A percentile compares a stretch with the other conserved stretches of the same genome.
Conservation (phyloP, 2,797 vertebrate species). For the Ibycter americanus region DNA sequence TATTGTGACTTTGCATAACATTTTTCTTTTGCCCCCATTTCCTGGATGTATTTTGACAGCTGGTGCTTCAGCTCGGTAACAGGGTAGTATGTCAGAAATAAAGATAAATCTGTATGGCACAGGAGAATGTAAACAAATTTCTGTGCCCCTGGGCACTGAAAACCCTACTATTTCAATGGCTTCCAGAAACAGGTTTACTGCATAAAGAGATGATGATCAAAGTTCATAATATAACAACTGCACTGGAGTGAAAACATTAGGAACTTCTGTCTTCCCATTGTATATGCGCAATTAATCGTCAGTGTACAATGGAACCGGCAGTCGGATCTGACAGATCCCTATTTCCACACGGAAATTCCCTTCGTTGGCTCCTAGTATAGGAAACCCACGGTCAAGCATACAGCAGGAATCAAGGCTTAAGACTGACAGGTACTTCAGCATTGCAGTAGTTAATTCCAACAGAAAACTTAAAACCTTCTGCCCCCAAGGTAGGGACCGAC, state of each 20-base stretch:
- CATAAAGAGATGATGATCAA: background rate
- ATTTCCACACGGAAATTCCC: background rate
- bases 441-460: background rate
- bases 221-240: background rate
- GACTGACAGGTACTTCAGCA: background rate
- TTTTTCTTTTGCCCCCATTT: background rate
- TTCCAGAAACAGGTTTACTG: background rate
- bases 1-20: background rate
- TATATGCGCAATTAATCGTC: background rate
- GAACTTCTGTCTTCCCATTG: background rate
- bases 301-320: background rate
- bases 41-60: background rate
- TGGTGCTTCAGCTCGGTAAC: background rate
- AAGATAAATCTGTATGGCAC: background rate
- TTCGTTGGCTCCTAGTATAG: background rate
- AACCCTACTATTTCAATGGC: background rate
- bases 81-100: background rate
- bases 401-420: background rate
- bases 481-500: too few species aligned
- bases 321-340: accelerated
- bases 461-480: background rate
- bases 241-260: background rate
- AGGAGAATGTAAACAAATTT: background rate
- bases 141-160: background rate
- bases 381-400: background rate